Conservation (phyloP, 2,113 vertebrate genomes). For the Alethe diademata region DNA sequence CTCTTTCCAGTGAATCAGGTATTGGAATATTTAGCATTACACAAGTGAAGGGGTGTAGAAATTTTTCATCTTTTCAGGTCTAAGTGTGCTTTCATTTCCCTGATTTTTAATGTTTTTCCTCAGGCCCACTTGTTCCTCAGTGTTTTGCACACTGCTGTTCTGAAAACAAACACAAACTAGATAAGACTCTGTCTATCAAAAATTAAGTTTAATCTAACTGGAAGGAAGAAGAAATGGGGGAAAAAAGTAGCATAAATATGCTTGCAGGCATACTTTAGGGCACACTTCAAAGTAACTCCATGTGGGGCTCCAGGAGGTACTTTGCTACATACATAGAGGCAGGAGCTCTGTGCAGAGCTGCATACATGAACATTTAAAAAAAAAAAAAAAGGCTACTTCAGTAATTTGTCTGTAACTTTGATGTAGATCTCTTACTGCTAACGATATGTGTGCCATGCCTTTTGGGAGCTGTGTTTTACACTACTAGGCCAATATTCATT, state of each 20-base stretch:
- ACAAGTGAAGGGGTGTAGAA: not conserved
- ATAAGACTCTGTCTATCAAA: not conserved
- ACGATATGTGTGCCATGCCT: not conserved
- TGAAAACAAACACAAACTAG: conserved; percentile 33
- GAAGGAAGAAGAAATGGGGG: not conserved
- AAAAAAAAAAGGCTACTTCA: not conserved
- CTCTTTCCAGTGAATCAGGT: not conserved
- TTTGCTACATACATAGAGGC: not conserved
- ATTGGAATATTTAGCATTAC: not conserved
- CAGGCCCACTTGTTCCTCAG: not conserved
- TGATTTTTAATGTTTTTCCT: not conserved
- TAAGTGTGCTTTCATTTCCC: not conserved
- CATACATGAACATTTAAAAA: not conserved
- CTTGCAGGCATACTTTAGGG: conserved; percentile 12
- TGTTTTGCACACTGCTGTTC: not conserved
- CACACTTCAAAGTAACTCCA: conserved; percentile 42
- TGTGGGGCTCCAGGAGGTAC: not conserved
- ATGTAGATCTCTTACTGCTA: conserved; percentile 2
- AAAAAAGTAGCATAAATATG: not conserved
- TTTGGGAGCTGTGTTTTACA: conserved; percentile 22
- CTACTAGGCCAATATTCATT: not conserved
- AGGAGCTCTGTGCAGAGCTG: not conserved
- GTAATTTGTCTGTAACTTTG: conserved; percentile 32
- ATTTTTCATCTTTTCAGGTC: not conserved
- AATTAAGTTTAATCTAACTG: not conserved